These are phyloP conservation scores for Meloidogyne hapla DNA, from an alignment of 1,140 invertebrate species.

Conservation along the genomic window DNA sequence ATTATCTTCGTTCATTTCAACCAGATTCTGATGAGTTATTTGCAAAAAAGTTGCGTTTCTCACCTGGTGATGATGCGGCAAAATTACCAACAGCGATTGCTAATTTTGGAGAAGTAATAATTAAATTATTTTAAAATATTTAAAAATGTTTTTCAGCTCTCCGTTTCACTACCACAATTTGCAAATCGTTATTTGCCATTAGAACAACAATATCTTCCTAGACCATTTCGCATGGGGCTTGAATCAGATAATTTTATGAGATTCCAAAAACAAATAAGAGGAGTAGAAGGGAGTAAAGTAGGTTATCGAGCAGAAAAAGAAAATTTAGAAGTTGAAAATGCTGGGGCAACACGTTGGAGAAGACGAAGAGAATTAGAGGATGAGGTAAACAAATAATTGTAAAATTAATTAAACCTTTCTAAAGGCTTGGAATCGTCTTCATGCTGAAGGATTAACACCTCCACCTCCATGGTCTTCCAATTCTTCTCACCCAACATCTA, in stretches of 20 bases:
- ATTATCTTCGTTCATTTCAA: slow-evolving; percentile 58
- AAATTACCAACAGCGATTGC: slow-evolving; percentile 59
- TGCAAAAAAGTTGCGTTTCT: slow-evolving; percentile 60
- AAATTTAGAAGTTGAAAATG: not conserved
- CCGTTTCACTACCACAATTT: slow-evolving; percentile 59
- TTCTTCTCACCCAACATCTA: not conserved
- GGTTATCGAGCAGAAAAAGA: not conserved
- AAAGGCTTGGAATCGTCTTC: slow-evolving; percentile 16
- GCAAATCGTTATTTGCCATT: slow-evolving; percentile 57
- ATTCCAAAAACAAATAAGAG: slow-evolving; percentile 32
- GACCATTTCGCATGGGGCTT: slow-evolving; percentile 54
- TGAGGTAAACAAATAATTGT: slow-evolving; percentile 9
- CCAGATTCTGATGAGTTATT: slow-evolving; percentile 62
- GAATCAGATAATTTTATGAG: slow-evolving; percentile 53
- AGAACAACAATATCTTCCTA: slow-evolving; percentile 56
- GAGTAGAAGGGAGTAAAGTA: not conserved
- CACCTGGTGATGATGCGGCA: slow-evolving; percentile 61
- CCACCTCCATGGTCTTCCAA: not conserved
- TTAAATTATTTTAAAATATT: slow-evolving; percentile 4
- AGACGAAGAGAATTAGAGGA: slow-evolving; percentile 12
- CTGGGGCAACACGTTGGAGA: slow-evolving; percentile 22
- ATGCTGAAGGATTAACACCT: slow-evolving; percentile 13
- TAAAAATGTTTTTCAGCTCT: slow-evolving; percentile 21
- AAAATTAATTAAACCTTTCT: not conserved
- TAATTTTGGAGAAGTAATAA: slow-evolving; percentile 59